Evolutionary conservation across 1,140 invertebrate species (phyloP), one percentile per base, ranked within the genome.

Genomic region (Drosophila albomicans): DNA sequence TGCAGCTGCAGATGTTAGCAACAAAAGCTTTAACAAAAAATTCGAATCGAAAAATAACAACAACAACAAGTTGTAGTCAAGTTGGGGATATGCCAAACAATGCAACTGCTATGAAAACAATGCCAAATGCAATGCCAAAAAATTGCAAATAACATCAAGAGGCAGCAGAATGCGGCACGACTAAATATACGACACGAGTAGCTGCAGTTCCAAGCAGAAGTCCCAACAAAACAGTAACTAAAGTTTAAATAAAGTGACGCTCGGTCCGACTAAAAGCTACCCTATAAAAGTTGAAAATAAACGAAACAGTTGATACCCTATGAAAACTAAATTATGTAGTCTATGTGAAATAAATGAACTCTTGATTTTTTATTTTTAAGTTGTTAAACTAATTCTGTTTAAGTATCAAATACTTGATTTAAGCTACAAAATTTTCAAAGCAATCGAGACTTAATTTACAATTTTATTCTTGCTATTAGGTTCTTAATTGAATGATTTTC

Each of bases 71-170:
- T 56, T 52, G 30, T 20, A 52, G 32, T 20, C 20, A 62, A 61
- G 63, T 67, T 73, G 70, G 70, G 35, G 54, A 46, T 25, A 58
- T 73, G 70, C 70, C 70, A 73, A 68, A 68, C 70, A 73, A 73
- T 73, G 70, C 70, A 73, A 46, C 48, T 45, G 38, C 70, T 52
- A 73, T 73, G 70, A 68, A 73, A 73, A 73, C 70, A 73, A 73
- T 73, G 70, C 70, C 64, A 73, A 73, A 73, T 73, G 41, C 65
- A 59, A 70, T 65, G 67, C 61, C 51, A 41, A 58, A 71, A 82
- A 78, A 75, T 79, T 77, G 73, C 56, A 79, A 79, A 81, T 63
- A 79, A 66, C 77, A 70, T 62, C 58, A 72, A 62, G 70, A 70
- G 52, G 66, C 65, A 41, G 15, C 35, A 59, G 68, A 80, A 77